Percentiles rank a stretch among this genome's conserved stretches.
phyloP scores from a whole-genome alignment of 2,113 vertebrate genomes.

The Phalacrocorax carbo region DNA sequence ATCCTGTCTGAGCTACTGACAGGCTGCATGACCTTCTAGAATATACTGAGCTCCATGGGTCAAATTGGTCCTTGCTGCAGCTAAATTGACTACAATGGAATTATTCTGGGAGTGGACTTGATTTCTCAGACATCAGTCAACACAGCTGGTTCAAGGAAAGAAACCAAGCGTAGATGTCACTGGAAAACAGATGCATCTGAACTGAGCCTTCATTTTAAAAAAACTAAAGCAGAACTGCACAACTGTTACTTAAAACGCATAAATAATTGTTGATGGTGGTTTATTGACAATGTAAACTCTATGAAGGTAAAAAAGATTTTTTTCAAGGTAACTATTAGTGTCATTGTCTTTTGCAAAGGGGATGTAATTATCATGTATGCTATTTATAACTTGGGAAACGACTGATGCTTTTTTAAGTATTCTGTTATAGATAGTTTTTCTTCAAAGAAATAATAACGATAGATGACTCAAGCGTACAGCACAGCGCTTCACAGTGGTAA shows the following conservation, averaged over 20 bases:
- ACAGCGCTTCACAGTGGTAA: neutral
- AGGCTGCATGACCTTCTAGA: slow-evolving; percentile 27
- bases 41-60: neutral
- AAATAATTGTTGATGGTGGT: neutral
- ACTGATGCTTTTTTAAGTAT: neutral
- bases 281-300: neutral
- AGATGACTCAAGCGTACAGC: neutral
- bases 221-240: neutral
- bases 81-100: slow-evolving; percentile 13
- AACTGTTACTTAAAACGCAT: neutral
- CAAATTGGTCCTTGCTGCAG: neutral
- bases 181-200: neutral
- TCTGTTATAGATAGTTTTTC: neutral
- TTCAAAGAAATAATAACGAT: neutral
- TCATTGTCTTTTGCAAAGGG: neutral
- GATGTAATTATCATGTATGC: neutral
- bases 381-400: neutral
- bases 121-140: slow-evolving; percentile 36
- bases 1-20: slow-evolving; percentile 15
- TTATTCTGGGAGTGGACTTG: slow-evolving; percentile 27
- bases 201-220: neutral
- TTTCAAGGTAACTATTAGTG: neutral
- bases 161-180: neutral
- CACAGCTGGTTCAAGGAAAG: slow-evolving; percentile 26
- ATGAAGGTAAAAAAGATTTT: neutral